phyloP scores from a whole-genome alignment of 2,113 vertebrate species.

The Burhinus bistriatus region DNA sequence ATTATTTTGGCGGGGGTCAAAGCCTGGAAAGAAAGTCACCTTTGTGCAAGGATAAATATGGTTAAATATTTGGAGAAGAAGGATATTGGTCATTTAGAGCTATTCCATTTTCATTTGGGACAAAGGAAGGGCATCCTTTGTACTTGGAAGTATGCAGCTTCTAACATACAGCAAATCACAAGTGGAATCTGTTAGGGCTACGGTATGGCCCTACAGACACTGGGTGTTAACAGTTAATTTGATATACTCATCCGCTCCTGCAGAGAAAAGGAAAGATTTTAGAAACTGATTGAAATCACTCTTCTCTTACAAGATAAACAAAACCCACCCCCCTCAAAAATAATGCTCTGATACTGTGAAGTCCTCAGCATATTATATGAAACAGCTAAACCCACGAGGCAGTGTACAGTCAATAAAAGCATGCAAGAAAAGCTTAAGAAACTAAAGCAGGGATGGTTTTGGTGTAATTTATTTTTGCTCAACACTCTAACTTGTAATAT shows the following conservation, averaged over 20 bases:
- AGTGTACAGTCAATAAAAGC: neutral
- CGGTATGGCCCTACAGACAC: neutral
- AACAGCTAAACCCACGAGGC: neutral
- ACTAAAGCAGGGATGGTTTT: neutral
- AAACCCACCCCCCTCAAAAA: rapidly evolving
- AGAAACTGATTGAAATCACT: neutral
- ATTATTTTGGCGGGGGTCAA: neutral
- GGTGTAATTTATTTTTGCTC: neutral
- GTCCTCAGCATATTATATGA: neutral
- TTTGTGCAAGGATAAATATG: neutral
- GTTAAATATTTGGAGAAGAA: neutral
- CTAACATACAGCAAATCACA: neutral
- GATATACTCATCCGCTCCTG: neutral
- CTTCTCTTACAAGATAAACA: neutral
- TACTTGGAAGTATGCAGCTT: neutral
- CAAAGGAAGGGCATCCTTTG: neutral
- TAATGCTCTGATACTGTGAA: neutral
- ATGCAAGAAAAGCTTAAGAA: neutral
- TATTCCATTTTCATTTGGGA: neutral
- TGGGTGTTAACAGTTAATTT: neutral
- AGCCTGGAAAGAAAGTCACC: neutral
- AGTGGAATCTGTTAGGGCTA: neutral
- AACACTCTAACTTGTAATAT: rapidly evolving
- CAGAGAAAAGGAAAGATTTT: neutral
- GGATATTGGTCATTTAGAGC: neutral